These are phyloP conservation scores for Conus betulinus DNA, from an alignment of 1,140 invertebrate genomes.

Conservation along the genomic window DNA sequence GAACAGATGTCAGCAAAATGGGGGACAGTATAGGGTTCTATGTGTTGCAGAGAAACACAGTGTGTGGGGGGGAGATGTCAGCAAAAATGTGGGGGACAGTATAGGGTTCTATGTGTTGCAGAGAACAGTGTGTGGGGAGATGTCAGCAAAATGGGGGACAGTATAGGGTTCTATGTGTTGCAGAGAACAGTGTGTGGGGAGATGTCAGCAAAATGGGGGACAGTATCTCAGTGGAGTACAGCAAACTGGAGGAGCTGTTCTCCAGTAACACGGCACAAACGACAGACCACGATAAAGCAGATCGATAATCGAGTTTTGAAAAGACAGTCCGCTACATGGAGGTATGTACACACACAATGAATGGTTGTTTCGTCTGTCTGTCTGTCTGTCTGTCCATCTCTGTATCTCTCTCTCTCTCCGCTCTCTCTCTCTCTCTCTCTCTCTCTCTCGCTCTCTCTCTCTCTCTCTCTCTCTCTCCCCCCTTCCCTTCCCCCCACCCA, in stretches of 20 bases:
- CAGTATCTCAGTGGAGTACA: slow-evolving; percentile 77
- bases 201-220: slow-evolving; percentile 90
- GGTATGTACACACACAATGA: slow-evolving; percentile 39
- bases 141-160: slow-evolving; percentile 89
- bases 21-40: too few relatives aligned
- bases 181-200: slow-evolving; percentile 94
- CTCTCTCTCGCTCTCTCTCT: too few relatives aligned
- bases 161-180: slow-evolving; percentile 59
- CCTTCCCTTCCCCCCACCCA: too few relatives aligned
- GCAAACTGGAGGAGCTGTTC: slow-evolving; percentile 72
- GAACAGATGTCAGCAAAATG: slow-evolving; percentile 61
- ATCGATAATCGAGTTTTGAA: slow-evolving; percentile 51
- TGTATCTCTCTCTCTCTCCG: background rate
- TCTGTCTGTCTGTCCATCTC: background rate
- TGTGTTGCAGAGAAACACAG: slow-evolving; percentile 84
- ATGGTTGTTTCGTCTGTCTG: background rate
- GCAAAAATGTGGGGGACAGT: slow-evolving; percentile 87
- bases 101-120: slow-evolving; percentile 71
- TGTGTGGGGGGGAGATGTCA: slow-evolving; percentile 96
- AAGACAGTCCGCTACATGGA: slow-evolving; percentile 53
- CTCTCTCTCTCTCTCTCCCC: too few relatives aligned
- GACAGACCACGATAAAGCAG: slow-evolving; percentile 29
- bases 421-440: too few relatives aligned
- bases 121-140: slow-evolving; percentile 94
- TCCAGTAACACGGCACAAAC: slow-evolving; percentile 40